Conservation (phyloP, 2,797 vertebrate genomes). For the Mico argentatus region DNA sequence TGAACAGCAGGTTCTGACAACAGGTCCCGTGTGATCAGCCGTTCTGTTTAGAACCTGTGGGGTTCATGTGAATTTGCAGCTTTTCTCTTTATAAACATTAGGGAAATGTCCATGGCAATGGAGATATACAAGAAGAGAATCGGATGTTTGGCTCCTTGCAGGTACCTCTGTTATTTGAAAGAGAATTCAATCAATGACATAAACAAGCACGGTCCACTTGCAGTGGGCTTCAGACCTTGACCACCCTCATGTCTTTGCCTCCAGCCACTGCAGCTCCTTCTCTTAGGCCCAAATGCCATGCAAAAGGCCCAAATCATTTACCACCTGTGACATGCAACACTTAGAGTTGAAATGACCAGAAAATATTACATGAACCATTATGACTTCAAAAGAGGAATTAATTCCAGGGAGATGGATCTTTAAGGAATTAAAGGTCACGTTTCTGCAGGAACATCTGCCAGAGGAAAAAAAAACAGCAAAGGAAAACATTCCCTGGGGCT, state of each 20-base stretch:
- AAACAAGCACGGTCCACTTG: neutral
- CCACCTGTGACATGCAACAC: neutral
- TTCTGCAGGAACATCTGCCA: constrained; percentile 37
- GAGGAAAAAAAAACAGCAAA: neutral
- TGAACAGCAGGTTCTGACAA: neutral
- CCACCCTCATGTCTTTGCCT: too few relatives aligned
- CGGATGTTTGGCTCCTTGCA: neutral
- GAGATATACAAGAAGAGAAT: neutral
- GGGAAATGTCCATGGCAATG: neutral
- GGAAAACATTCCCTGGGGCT: neutral
- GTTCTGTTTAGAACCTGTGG: neutral
- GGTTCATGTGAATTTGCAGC: neutral
- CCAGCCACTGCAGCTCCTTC: neutral
- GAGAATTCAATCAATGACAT: neutral
- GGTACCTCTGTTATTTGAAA: neutral
- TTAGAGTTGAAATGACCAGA: neutral
- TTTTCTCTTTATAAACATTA: neutral
- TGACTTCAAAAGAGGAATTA: constrained; percentile 57
- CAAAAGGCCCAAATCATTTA: neutral
- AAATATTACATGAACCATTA: constrained; percentile 2
- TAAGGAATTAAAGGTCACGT: constrained; percentile 55
- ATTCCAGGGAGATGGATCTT: constrained; percentile 21
- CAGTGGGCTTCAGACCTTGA: neutral
- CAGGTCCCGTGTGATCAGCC: rapidly evolving
- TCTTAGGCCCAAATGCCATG: neutral